phyloP scores from a whole-genome alignment of 2,888 invertebrate species.

The Schizaphis graminum region DNA sequence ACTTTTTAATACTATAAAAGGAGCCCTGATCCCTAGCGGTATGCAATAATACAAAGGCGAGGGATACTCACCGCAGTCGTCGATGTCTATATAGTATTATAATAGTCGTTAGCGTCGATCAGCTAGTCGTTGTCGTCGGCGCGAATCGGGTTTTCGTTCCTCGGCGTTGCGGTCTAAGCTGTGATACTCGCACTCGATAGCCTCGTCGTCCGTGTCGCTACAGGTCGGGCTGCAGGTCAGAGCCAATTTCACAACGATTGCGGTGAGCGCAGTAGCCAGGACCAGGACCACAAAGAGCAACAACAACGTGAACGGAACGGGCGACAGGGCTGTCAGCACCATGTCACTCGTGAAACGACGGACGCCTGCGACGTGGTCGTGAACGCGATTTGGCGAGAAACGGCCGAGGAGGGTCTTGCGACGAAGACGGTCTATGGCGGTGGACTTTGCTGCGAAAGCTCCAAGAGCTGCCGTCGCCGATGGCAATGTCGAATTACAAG shows the following conservation, averaged over 20 bases:
- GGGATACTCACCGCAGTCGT: not conserved
- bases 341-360: not conserved
- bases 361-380: not conserved
- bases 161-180: not conserved
- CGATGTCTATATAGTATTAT: too few relatives aligned
- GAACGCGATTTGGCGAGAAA: not conserved
- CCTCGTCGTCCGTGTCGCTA: not conserved
- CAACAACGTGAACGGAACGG: not conserved
- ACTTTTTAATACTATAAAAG: not conserved
- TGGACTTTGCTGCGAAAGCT: not conserved
- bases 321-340: not conserved
- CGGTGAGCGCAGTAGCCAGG: not conserved
- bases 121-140: not conserved
- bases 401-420: not conserved
- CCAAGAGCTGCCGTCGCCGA: not conserved
- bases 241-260: not conserved
- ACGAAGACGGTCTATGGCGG: not conserved
- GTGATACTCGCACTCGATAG: not conserved
- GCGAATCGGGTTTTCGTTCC: not conserved
- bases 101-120: not conserved
- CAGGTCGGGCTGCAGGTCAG: not conserved
- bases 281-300: not conserved
- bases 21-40: not conserved
- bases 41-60: not conserved
- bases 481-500: not conserved